Base-by-base conservation (phyloP, 1,140 invertebrate genomes). In the Mylabris phalerata region DNA sequence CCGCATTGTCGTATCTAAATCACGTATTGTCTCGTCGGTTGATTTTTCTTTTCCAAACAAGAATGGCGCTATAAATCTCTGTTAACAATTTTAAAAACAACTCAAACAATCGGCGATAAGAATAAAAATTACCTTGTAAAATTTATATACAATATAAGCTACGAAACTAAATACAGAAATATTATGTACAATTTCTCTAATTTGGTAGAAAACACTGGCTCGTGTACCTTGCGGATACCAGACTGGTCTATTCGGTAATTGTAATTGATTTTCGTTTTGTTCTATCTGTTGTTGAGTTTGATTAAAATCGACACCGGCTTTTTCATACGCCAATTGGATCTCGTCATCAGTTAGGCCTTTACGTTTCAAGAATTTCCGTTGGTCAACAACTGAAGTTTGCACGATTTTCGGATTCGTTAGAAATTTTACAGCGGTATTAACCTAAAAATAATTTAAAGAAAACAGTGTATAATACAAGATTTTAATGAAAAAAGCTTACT, bases 341-440 rank as follows among this genome's bases (percentile, higher is more conserved):
- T 92, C 89, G n/a, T 81, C 73, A n/a, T 89, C 82, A 0, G 85
- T 87, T 1, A 92, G 74, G 52, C 92, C 92, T 78, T 93, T 93
- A 59, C 80, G 83, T 63, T 82, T 79, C 4, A 94, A 75, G 77
- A 94, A 94, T 61, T 84, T 79, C 70, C 88, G 84, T 69, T 90
- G 92, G 65, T 89, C 84, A 47, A 82, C 78, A 39, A 88, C 66
- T 0, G 90, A 84, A 70, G 85, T 90, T 52, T 79, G 74, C 43
- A 82, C 79, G 3, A 94, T 88, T 73, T 87, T 89, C 32, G 87
- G 87, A 77, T 93, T 92, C 72, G 86, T 83, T 39, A 94, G 74
- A 77, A 94, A 94, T 67, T 88, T 90, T 7, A 93, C 84, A 38
- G 92, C 92, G 26, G 90, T 92, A 55, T 82, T 82, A 52, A 94